Conservation (phyloP, 2,113 vertebrate species). For the Percina caprodes region DNA sequence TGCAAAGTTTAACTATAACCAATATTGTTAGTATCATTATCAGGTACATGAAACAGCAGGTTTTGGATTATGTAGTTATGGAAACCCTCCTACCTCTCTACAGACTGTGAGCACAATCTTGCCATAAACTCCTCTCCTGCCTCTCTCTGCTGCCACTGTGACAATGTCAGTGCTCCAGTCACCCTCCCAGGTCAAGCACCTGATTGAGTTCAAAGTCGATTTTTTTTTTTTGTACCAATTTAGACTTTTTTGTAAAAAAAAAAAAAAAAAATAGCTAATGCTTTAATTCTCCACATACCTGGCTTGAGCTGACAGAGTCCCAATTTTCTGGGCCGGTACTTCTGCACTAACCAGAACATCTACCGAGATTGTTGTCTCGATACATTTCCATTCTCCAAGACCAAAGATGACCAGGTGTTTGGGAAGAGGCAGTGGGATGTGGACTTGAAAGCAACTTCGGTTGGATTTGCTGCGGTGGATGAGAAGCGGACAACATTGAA, state of each 20-base stretch:
- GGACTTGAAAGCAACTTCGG: conserved; percentile 84
- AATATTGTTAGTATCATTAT: not conserved
- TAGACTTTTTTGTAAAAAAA: accelerated
- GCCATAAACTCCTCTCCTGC: conserved; percentile 81
- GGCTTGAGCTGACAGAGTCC: conserved; percentile 78
- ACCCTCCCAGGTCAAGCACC: conserved; percentile 90
- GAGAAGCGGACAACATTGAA: not conserved
- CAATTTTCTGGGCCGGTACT: conserved; percentile 79
- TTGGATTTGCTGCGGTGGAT: conserved; percentile 81
- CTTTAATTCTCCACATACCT: conserved; percentile 74
- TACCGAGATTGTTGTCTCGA: conserved; percentile 69
- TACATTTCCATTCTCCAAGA: conserved; percentile 87
- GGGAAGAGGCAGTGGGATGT: conserved; percentile 87
- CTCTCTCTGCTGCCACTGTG: conserved; percentile 77
- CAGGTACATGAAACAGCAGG: not conserved
- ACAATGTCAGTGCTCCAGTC: conserved; percentile 85
- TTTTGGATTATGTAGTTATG: too few species aligned
- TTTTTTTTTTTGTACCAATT: not conserved
- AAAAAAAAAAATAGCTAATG: too few species aligned
- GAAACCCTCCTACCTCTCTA: conserved; percentile 79
- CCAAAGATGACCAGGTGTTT: conserved; percentile 88
- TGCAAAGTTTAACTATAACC: not conserved
- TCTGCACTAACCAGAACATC: conserved; percentile 84
- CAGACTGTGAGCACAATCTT: conserved; percentile 87
- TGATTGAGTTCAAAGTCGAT: conserved; percentile 45